These are phyloP conservation scores for Hyperoodon ampullatus DNA, from an alignment of 2,113 vertebrate genomes.

Conservation along the genomic window DNA sequence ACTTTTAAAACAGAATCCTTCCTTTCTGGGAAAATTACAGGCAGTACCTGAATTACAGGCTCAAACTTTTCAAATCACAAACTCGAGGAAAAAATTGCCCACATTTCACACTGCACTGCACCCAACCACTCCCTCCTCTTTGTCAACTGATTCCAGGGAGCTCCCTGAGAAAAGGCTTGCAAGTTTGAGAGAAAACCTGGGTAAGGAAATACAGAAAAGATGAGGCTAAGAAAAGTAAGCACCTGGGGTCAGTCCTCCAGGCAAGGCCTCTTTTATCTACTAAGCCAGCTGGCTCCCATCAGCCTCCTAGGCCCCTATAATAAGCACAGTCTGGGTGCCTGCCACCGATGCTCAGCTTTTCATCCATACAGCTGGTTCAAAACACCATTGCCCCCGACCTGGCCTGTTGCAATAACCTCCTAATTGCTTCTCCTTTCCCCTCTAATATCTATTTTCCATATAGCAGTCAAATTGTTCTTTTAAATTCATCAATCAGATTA, in stretches of 20 bases:
- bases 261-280: not conserved
- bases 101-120: not conserved
- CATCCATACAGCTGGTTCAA: accelerated
- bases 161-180: not conserved
- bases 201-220: not conserved
- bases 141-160: not conserved
- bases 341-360: too few species aligned
- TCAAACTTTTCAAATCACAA: slow-evolving; percentile 51
- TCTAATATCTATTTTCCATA: not conserved
- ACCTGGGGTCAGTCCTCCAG: not conserved
- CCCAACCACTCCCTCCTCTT: not conserved
- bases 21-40: slow-evolving; percentile 55
- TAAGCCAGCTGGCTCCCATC: not conserved
- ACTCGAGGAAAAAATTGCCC: not conserved
- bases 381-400: not conserved
- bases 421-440: not conserved
- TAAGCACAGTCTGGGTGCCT: accelerated
- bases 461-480: not conserved
- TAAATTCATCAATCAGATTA: not conserved
- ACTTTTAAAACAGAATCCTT: slow-evolving; percentile 52
- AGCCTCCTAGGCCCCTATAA: not conserved
- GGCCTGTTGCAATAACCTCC: not conserved
- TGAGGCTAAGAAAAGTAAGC: not conserved
- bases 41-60: slow-evolving; percentile 58
- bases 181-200: not conserved